Conservation (phyloP, 2,888 invertebrate genomes). For the Coelinius sp. region DNA sequence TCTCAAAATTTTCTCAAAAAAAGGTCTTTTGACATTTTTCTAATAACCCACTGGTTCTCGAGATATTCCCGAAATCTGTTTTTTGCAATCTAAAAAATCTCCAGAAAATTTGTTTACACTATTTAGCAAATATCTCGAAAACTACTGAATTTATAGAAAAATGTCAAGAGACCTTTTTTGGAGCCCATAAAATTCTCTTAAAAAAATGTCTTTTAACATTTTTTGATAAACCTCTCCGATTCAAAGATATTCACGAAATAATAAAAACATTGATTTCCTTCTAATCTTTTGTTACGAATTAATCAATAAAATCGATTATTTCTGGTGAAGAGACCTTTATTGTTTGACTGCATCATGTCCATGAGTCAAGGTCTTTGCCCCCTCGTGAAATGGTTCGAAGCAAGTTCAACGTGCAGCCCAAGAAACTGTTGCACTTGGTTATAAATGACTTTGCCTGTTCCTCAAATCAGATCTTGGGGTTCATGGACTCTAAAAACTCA, state of each 20-base stretch:
- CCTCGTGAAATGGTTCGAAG: not conserved
- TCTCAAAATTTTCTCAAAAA: constrained; percentile 4
- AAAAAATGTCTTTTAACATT: constrained; percentile 25
- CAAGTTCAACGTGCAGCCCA: constrained; percentile 18
- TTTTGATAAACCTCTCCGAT: not conserved
- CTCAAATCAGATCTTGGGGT: not conserved
- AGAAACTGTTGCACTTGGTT: not conserved
- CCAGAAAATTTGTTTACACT: not conserved
- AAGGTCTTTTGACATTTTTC: constrained; percentile 38
- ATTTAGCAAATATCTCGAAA: not conserved
- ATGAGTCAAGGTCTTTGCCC: constrained; percentile 19
- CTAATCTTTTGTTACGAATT: not conserved
- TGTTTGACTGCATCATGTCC: not conserved
- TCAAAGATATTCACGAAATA: not conserved
- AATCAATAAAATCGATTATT: no score
- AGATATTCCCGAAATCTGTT: no score
- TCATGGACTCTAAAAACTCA: constrained; percentile 2
- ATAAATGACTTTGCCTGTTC: constrained; percentile 12
- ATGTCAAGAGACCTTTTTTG: not conserved
- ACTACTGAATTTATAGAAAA: not conserved
- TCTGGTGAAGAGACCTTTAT: not conserved
- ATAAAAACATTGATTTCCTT: not conserved
- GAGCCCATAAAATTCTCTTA: not conserved
- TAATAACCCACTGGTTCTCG: constrained; percentile 19
- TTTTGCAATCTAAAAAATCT: no score